Conservation (phyloP, 2,797 vertebrate species). For the Hozukius guyotensis region DNA sequence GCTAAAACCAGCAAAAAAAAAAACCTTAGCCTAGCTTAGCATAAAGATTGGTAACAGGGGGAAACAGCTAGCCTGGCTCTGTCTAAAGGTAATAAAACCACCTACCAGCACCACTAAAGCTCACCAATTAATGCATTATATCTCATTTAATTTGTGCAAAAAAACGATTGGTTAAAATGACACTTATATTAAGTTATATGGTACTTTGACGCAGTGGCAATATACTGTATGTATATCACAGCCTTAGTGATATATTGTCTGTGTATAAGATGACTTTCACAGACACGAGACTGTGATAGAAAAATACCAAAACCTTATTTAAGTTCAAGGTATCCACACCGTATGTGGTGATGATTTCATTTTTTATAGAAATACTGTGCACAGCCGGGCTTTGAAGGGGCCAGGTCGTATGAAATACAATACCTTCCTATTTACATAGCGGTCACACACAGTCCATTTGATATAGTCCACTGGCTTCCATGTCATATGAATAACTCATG, state of each 20-base stretch:
- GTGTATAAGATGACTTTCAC: neutral
- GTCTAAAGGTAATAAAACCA: neutral
- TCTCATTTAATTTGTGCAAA: neutral
- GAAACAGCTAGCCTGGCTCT: neutral
- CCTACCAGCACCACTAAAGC: neutral
- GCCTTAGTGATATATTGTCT: neutral
- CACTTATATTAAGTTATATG: neutral
- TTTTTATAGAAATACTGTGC: neutral
- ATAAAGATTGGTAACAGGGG: neutral
- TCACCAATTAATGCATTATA: neutral
- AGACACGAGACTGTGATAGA: neutral
- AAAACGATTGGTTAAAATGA: neutral
- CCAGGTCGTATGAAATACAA: constrained; percentile 50
- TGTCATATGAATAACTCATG: constrained; percentile 61
- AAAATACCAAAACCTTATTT: neutral
- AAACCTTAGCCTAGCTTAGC: neutral
- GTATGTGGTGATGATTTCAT: neutral
- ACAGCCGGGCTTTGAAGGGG: neutral
- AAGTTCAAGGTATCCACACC: neutral
- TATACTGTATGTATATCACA: neutral
- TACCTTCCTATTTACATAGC: constrained; percentile 55
- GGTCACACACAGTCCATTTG: constrained; percentile 54
- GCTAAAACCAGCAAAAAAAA: neutral
- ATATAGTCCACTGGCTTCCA: constrained; percentile 46
- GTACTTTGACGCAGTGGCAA: neutral